A percentile compares a stretch with the other conserved stretches of the same genome.
phyloP scores from a whole-genome alignment of 1,140 invertebrate species.

The Drosophila saltans region DNA sequence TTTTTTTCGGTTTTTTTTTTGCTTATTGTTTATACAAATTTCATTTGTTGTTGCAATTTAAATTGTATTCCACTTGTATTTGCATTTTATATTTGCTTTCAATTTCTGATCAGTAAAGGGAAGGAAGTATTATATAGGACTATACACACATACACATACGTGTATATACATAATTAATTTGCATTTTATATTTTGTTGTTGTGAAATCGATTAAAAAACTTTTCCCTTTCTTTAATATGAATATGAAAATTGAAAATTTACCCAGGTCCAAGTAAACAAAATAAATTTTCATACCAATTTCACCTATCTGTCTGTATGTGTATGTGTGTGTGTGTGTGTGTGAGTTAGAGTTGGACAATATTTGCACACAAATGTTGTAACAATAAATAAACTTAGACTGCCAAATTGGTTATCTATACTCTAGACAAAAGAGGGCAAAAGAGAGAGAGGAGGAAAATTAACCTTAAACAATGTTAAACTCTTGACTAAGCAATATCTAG shows the following conservation, averaged over 20 bases:
- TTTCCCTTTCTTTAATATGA: background rate
- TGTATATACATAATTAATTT: background rate
- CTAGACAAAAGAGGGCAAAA: no score
- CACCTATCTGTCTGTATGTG: no score
- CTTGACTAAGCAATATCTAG: background rate
- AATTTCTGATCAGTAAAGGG: background rate
- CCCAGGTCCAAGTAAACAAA: background rate
- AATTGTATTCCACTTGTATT: background rate
- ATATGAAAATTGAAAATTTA: background rate
- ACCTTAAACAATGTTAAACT: background rate
- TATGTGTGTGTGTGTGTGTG: background rate
- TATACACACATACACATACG: background rate
- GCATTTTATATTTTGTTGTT: background rate
- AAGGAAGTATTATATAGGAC: background rate
- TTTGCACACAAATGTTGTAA: background rate
- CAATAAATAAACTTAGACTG: background rate
- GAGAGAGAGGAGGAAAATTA: background rate
- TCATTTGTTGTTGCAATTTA: constrained; percentile 15
- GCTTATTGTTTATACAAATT: constrained; percentile 6
- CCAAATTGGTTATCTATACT: background rate
- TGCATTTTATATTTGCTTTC: constrained; percentile 11
- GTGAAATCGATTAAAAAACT: no score
- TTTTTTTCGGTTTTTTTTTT: background rate
- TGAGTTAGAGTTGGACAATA: background rate
- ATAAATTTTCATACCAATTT: background rate